Conservation (phyloP, 2,113 vertebrate species). For the Oryzias javanicus region DNA sequence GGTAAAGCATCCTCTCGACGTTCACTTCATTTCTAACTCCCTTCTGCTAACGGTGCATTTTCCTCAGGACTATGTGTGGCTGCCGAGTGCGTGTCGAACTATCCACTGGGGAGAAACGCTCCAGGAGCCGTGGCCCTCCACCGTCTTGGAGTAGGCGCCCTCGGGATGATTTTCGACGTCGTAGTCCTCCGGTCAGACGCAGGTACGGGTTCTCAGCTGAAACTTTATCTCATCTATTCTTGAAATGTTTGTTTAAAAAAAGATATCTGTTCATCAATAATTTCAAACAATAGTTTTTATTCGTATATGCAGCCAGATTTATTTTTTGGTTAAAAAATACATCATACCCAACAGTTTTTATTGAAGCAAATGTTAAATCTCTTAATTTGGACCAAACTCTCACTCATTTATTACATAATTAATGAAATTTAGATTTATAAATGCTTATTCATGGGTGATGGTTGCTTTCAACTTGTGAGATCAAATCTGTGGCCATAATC, state of each 20-base stretch:
- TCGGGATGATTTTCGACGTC: conserved; percentile 88
- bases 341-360: conserved; percentile 1
- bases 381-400: neutral
- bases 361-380: neutral
- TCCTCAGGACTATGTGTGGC: conserved; percentile 86
- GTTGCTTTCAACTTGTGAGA: conserved; percentile 2
- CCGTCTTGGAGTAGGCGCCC: conserved; percentile 91
- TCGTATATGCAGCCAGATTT: too few species aligned
- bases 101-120: conserved; percentile 94
- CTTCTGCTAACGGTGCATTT: neutral
- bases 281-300: too few species aligned
- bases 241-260: neutral
- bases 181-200: conserved; percentile 86
- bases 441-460: conserved; percentile 3
- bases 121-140: conserved; percentile 90
- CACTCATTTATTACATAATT: neutral
- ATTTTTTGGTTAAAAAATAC: neutral
- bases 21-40: neutral
- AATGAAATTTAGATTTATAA: conserved; percentile 1
- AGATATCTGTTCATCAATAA: too few species aligned
- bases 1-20: conserved; percentile 72
- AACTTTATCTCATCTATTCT: neutral
- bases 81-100: conserved; percentile 93
- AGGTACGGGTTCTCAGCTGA: conserved; percentile 77
- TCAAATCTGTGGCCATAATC: conserved; percentile 15